phyloP scores from a whole-genome alignment of 2,888 invertebrate species.

The Pollenia angustigena region DNA sequence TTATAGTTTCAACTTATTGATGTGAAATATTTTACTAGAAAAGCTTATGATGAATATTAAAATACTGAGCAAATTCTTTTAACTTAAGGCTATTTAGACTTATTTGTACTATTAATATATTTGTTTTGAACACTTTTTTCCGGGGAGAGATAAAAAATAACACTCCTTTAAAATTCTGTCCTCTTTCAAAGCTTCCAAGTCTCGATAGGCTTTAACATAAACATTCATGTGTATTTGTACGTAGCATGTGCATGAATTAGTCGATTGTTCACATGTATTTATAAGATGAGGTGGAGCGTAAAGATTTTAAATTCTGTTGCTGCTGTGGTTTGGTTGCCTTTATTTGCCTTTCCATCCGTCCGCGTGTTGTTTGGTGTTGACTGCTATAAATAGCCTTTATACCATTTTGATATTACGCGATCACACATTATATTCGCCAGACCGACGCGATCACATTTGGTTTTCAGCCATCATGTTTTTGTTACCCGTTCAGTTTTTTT shows the following conservation, averaged over 20 bases:
- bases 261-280: conserved; percentile 5
- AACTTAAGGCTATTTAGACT: too few species aligned
- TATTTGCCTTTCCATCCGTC: conserved; percentile 35
- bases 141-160: not conserved
- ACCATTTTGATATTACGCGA: conserved; percentile 64
- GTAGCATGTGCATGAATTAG: not conserved
- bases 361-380: conserved; percentile 52
- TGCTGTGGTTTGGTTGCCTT: conserved; percentile 61
- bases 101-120: too few species aligned
- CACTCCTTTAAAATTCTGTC: conserved; percentile 28
- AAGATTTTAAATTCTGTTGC: conserved; percentile 66
- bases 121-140: too few species aligned
- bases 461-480: conserved; percentile 60
- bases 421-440: conserved; percentile 67
- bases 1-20: too few species aligned
- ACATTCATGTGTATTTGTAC: not conserved
- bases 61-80: too few species aligned
- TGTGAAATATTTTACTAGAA: too few species aligned
- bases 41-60: too few species aligned
- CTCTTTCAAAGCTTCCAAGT: not conserved
- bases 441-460: conserved; percentile 69
- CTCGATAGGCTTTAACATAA: not conserved
- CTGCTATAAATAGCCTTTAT: conserved; percentile 67
- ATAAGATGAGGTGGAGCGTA: conserved; percentile 71
- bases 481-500: conserved; percentile 12